Evolutionary conservation across 2,888 invertebrate genomes (phyloP), one percentile per base, ranked within the genome.

Genomic region (Abrostola tripartita): DNA sequence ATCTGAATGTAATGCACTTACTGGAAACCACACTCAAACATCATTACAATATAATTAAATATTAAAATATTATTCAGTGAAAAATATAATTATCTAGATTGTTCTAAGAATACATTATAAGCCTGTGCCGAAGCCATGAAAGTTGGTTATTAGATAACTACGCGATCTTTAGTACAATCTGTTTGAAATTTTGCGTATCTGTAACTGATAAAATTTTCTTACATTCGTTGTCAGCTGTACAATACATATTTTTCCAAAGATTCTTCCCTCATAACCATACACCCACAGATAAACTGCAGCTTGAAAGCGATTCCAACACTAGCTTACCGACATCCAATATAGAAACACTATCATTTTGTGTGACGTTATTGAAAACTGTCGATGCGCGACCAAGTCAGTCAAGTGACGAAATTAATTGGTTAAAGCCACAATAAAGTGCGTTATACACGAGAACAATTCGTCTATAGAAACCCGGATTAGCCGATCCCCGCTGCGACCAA

Each of bases 361-460:
- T 67, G 57, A 40, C 51, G 65, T 83, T 84, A 85, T 71, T 74
- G 49, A 76, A 0, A 71, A 68, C 81, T 65, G 82, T 78, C 78
- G 78, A 85, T 87, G 83, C 79, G 67, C 83, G 78, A 88, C 87
- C 85, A 82, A 79, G 78, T 74, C 44, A 79, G 83, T 78, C 78
- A 81, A 83, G 84, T 85, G 90, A 91, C 88, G 87, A 88, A 88
- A 88, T 90, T 90, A 90, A 90, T 90, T 90, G 89, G 90, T 88
- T 88, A 87, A 86, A 79, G 81, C 85, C 81, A 77, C 84, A 76
- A 90, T 88, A 89, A 89, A 83, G 71, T 80, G 59, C 56, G 68
- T 66, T 81, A 72, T 76, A 87, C 86, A 88, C 86, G 82, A 75
- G 80, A 78, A 85, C 88, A 87, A 88, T 85, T 58, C 79, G 75